Conservation (phyloP, 2,888 invertebrate species). For the Caenorhabditis wallacei region DNA sequence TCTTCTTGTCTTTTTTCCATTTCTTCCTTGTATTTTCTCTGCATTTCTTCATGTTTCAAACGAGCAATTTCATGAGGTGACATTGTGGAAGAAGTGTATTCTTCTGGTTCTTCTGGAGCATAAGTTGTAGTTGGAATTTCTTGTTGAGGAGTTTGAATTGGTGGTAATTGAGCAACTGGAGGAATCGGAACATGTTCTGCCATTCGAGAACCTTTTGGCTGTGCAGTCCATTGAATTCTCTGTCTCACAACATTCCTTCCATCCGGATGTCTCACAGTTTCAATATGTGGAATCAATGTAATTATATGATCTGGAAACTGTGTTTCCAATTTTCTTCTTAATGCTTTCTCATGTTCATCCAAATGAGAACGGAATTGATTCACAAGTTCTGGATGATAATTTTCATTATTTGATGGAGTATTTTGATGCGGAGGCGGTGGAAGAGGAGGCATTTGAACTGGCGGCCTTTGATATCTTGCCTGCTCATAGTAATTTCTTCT, state of each 20-base stretch:
- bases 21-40: slow-evolving; percentile 53
- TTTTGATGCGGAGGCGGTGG: slow-evolving; percentile 44
- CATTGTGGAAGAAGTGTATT: slow-evolving; percentile 15
- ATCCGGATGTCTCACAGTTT: slow-evolving; percentile 61
- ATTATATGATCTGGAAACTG: slow-evolving; percentile 63
- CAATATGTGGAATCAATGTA: slow-evolving; percentile 63
- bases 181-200: slow-evolving; percentile 18
- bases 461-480: slow-evolving; percentile 56
- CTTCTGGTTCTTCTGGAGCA: slow-evolving; percentile 20
- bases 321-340: slow-evolving; percentile 54
- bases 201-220: slow-evolving; percentile 37
- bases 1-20: slow-evolving; percentile 48
- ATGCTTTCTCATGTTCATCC: slow-evolving; percentile 56
- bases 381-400: slow-evolving; percentile 60
- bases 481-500: slow-evolving; percentile 55
- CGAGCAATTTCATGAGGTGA: slow-evolving; percentile 44
- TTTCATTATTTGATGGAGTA: background rate
- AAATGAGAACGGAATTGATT: slow-evolving; percentile 58
- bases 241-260: slow-evolving; percentile 58
- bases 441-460: slow-evolving; percentile 45
- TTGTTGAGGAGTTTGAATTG: background rate
- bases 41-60: slow-evolving; percentile 55
- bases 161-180: slow-evolving; percentile 8
- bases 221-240: slow-evolving; percentile 66
- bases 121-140: background rate